These are phyloP conservation scores for Micrasema longulum DNA, from an alignment of 1,140 invertebrate genomes.

Conservation along the genomic window DNA sequence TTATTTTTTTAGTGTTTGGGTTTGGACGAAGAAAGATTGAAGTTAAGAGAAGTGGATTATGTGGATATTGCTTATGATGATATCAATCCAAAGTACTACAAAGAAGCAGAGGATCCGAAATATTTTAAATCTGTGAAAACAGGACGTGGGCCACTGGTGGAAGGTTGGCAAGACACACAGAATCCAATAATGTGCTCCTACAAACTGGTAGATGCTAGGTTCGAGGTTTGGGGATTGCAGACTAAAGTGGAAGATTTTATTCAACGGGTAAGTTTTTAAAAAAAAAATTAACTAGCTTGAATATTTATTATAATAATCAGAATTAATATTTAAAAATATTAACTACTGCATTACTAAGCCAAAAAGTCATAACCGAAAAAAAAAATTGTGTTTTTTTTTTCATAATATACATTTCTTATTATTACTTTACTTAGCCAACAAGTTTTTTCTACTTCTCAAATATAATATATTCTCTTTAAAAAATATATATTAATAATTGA, in stretches of 20 bases:
- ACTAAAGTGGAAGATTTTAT: conserved; percentile 91
- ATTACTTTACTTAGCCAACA: too few species aligned
- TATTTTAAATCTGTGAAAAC: conserved; percentile 88
- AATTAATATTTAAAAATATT: too few species aligned
- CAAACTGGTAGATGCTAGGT: conserved; percentile 87
- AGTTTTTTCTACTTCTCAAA: too few species aligned
- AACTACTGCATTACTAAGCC: too few species aligned
- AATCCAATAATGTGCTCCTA: conserved; percentile 95
- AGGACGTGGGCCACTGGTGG: conserved; percentile 79
- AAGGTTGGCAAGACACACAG: conserved; percentile 82
- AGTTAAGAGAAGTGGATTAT: conserved; percentile 80
- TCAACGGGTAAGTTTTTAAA: conserved; percentile 80
- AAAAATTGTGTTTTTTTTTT: too few species aligned
- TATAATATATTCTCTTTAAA: too few species aligned
- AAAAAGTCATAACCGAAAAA: too few species aligned
- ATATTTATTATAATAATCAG: too few species aligned
- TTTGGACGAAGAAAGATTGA: conserved; percentile 79
- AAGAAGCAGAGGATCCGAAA: conserved; percentile 87
- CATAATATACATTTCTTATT: too few species aligned
- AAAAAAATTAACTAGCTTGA: too few species aligned
- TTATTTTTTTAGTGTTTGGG: conserved; percentile 78
- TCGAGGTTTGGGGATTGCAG: conserved; percentile 94
- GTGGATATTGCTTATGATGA: conserved; percentile 92
- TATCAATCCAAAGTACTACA: conserved; percentile 87
- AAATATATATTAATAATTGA: too few species aligned